phyloP scores from a whole-genome alignment of 2,888 invertebrate species.

The Clepsis dumicolana region DNA sequence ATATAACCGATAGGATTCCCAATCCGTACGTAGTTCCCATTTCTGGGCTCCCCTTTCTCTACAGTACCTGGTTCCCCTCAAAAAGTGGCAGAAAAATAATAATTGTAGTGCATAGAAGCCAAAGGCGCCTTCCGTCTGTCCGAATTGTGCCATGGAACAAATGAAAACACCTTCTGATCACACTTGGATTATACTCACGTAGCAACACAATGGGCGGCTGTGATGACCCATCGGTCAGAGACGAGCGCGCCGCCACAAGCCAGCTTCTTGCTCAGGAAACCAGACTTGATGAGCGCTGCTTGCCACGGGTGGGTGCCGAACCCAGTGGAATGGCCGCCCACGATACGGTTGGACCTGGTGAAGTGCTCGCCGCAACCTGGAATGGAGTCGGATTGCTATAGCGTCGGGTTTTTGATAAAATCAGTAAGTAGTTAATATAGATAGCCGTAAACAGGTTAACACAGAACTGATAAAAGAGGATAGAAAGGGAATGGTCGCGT shows the following conservation, averaged over 20 bases:
- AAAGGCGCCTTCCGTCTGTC: neutral
- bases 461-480: too few species aligned
- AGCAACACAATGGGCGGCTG: slow-evolving; percentile 96
- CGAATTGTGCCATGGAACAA: too few species aligned
- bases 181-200: slow-evolving; percentile 88
- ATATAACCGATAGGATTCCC: too few species aligned
- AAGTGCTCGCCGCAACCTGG: slow-evolving; percentile 96
- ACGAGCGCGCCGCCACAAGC: slow-evolving; percentile 97
- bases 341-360: slow-evolving; percentile 95
- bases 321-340: slow-evolving; percentile 95
- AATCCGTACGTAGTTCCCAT: too few species aligned
- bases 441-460: too few species aligned
- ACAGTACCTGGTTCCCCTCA: too few species aligned
- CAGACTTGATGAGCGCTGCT: slow-evolving; percentile 96
- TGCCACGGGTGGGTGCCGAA: slow-evolving; percentile 98
- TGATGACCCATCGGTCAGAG: slow-evolving; percentile 96
- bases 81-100: too few species aligned
- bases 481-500: too few species aligned
- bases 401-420: neutral
- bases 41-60: too few species aligned
- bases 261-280: slow-evolving; percentile 95
- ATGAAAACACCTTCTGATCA: too few species aligned
- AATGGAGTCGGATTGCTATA: slow-evolving; percentile 53
- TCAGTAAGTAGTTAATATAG: too few species aligned
- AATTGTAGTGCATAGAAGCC: too few species aligned